phyloP scores from a whole-genome alignment of 2,797 vertebrate species.

The Paedocypris micromegethes region DNA sequence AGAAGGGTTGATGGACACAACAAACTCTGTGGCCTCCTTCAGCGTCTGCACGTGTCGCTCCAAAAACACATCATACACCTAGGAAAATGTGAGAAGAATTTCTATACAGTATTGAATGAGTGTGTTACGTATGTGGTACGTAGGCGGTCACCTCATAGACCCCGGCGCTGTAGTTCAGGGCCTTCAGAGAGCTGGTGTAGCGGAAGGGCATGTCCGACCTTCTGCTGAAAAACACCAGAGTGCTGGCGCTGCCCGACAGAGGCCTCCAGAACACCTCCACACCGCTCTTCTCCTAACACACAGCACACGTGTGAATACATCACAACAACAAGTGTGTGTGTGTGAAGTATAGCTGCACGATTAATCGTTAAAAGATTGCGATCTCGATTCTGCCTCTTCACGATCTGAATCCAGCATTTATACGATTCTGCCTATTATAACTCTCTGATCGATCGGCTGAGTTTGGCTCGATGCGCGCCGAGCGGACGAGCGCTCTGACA shows the following conservation, averaged over 20 bases:
- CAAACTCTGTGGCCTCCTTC: conserved; percentile 69
- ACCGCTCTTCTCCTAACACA: conserved; percentile 68
- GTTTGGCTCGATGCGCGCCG: too few relatives aligned
- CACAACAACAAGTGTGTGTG: neutral
- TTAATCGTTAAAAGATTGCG: too few relatives aligned
- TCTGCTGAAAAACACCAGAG: conserved; percentile 87
- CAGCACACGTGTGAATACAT: neutral
- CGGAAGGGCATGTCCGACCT: conserved; percentile 80
- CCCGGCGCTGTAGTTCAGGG: conserved; percentile 69
- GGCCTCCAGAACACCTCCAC: conserved; percentile 82
- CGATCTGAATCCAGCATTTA: too few relatives aligned
- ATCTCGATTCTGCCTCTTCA: too few relatives aligned
- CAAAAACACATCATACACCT: conserved; percentile 77
- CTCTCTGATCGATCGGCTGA: too few relatives aligned
- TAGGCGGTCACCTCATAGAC: conserved; percentile 58
- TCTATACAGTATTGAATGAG: neutral
- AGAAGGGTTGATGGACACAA: conserved; percentile 80
- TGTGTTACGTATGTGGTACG: neutral
- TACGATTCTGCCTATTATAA: too few relatives aligned
- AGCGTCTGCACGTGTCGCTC: conserved; percentile 57
- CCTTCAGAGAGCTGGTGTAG: conserved; percentile 74
- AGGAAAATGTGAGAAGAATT: neutral
- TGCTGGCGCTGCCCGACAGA: conserved; percentile 63
- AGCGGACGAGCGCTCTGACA: too few relatives aligned
- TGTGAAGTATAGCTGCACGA: too few relatives aligned